Evolutionary conservation across 2,797 vertebrate genomes (phyloP).

Genomic region (Macrochelys suwanniensis): DNA sequence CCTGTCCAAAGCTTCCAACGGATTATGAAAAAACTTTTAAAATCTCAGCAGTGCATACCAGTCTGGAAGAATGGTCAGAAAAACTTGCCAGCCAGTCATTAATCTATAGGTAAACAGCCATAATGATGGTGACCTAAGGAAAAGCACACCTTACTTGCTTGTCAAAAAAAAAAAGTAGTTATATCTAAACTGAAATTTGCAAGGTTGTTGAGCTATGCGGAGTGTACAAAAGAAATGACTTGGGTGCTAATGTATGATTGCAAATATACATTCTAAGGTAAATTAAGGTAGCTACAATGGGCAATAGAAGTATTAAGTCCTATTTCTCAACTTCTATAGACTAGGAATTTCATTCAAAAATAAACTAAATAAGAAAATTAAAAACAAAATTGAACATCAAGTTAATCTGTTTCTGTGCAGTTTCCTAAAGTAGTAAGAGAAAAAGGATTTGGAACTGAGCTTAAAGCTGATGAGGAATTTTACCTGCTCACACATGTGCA

Average conservation of each 20-base stretch:
- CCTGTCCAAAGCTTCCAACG: background rate
- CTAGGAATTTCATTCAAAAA: too few species aligned
- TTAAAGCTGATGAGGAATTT: background rate
- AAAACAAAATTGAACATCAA: background rate
- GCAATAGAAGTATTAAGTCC: background rate
- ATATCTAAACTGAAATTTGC: background rate
- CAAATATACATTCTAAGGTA: background rate
- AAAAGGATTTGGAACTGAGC: background rate
- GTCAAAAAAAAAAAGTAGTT: background rate
- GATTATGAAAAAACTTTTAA: background rate
- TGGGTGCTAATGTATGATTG: background rate
- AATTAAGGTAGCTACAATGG: too few species aligned
- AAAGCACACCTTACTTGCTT: background rate
- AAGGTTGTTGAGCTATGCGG: background rate
- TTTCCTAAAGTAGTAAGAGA: background rate
- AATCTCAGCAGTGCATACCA: background rate
- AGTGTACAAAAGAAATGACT: background rate
- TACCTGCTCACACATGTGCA: background rate
- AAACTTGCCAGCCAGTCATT: background rate
- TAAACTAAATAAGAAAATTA: background rate
- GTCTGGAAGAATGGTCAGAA: background rate
- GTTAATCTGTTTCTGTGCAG: background rate
- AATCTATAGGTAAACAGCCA: background rate
- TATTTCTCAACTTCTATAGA: background rate
- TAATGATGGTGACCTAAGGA: background rate